Percentiles rank a stretch among this genome's conserved stretches.
These are phyloP conservation scores for Alviniconcha marisindica DNA, from an alignment of 1,140 invertebrate species.

Conservation along the genomic window DNA sequence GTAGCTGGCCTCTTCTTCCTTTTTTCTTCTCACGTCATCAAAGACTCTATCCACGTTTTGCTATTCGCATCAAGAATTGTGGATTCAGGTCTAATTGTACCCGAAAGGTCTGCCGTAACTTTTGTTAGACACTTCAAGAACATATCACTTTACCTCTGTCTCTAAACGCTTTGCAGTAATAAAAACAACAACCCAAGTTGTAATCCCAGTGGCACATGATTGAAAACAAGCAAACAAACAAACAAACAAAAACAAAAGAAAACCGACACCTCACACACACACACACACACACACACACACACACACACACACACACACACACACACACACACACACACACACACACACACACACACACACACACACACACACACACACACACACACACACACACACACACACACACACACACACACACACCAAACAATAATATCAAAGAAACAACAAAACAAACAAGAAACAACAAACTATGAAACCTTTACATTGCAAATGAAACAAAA, in stretches of 20 bases:
- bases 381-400: conserved; percentile 13
- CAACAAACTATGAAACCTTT: too few species aligned
- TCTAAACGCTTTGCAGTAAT: too few species aligned
- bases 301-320: conserved; percentile 5
- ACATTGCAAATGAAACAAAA: neutral
- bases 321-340: neutral
- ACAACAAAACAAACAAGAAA: too few species aligned
- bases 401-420: conserved; percentile 22
- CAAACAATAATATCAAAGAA: neutral
- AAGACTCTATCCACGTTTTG: neutral
- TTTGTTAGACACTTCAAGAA: too few species aligned
- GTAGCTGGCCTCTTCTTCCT: neutral
- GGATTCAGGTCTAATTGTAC: too few species aligned
- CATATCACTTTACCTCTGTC: too few species aligned
- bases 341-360: conserved; percentile 7
- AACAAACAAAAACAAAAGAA: neutral
- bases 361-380: conserved; percentile 1
- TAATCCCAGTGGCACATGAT: too few species aligned
- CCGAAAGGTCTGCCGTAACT: too few species aligned
- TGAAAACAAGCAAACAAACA: neutral
- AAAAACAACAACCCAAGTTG: too few species aligned
- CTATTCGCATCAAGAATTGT: too few species aligned
- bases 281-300: conserved; percentile 2
- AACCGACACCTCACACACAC: neutral
- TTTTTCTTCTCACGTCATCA: neutral